Evolutionary conservation across 2,888 invertebrate genomes (phyloP).

Genomic region (Nasonia oneida): DNA sequence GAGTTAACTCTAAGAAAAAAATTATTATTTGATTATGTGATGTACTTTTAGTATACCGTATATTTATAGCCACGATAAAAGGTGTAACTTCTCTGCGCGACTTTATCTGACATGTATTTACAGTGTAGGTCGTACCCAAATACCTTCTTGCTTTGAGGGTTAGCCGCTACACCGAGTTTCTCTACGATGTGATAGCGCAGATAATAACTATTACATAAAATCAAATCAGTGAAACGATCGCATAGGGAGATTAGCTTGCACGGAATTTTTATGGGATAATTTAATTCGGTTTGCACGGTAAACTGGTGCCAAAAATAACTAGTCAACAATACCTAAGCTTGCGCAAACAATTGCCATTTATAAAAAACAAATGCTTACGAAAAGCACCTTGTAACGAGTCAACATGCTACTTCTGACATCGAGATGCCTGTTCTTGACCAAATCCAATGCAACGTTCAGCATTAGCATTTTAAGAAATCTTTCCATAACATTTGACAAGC

Average conservation of each 20-base stretch:
- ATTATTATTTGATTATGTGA: too few species aligned
- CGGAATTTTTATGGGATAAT: background rate
- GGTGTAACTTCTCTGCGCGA: too few species aligned
- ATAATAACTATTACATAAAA: too few species aligned
- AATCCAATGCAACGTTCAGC: background rate
- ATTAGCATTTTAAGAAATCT: background rate
- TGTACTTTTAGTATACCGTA: too few species aligned
- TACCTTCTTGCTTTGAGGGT: too few species aligned
- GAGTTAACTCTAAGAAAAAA: too few species aligned
- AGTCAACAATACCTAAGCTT: background rate
- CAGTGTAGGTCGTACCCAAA: too few species aligned
- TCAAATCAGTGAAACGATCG: background rate
- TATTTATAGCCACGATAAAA: too few species aligned
- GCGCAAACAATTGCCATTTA: background rate
- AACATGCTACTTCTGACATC: constrained; percentile 27
- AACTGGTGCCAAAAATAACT: background rate
- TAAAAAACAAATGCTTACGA: background rate
- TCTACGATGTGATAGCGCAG: too few species aligned
- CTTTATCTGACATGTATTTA: too few species aligned
- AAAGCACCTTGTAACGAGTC: background rate
- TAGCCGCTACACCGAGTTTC: too few species aligned
- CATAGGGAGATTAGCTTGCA: too few species aligned
- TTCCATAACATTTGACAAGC: constrained; percentile 9
- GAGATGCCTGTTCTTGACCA: constrained; percentile 15
- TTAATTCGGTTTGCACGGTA: background rate